These are phyloP conservation scores for Calameuta filiformis DNA, from an alignment of 2,888 invertebrate species.

Conservation along the genomic window DNA sequence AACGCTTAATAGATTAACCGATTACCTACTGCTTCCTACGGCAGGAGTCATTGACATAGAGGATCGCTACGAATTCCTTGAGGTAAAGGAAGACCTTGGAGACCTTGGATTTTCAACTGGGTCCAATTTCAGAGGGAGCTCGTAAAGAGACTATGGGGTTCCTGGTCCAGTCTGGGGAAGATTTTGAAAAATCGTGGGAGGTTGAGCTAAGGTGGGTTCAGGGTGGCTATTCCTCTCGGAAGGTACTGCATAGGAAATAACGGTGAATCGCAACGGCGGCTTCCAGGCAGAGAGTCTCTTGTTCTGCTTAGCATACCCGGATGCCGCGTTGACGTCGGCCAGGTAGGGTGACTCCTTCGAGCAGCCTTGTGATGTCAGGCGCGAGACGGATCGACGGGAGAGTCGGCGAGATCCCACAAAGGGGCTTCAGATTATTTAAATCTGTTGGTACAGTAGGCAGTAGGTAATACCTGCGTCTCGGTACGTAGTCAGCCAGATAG, in stretches of 20 bases:
- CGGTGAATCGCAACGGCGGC: neutral
- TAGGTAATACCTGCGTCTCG: neutral
- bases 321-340: slow-evolving; percentile 14
- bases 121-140: too few relatives aligned
- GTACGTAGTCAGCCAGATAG: neutral
- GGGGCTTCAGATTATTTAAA: slow-evolving; percentile 36
- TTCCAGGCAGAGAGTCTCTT: slow-evolving; percentile 5
- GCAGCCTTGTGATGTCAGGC: slow-evolving; percentile 28
- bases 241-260: neutral
- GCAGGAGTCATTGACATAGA: neutral
- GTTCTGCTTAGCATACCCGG: slow-evolving; percentile 19
- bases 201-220: neutral
- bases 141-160: neutral
- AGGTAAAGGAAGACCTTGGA: neutral
- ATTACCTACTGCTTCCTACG: slow-evolving; percentile 34
- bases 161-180: neutral
- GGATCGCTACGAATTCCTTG: neutral
- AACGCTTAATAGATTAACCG: slow-evolving; percentile 51
- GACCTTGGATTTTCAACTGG: neutral
- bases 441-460: slow-evolving; percentile 19
- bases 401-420: slow-evolving; percentile 36
- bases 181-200: neutral
- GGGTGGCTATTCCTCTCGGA: neutral
- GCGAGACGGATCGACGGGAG: slow-evolving; percentile 34
- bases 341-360: slow-evolving; percentile 15